Conservation (phyloP, 2,113 vertebrate species). For the Petaurus breviceps region DNA sequence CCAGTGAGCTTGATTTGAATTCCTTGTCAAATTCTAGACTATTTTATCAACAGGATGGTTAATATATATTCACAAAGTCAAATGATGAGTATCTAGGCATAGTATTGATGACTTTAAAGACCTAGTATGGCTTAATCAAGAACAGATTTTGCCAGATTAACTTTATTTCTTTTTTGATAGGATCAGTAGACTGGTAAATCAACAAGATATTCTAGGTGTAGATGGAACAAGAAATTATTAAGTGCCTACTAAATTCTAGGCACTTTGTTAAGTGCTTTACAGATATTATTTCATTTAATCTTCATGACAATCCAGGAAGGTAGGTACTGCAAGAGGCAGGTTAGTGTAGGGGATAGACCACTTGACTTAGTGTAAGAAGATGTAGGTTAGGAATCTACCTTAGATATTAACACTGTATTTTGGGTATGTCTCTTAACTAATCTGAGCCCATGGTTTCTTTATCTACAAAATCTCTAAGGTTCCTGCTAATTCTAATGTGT, state of each 20-base stretch:
- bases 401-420: neutral
- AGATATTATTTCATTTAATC: neutral
- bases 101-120: neutral
- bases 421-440: neutral
- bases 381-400: neutral
- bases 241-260: neutral
- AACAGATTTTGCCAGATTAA: neutral
- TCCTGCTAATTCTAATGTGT: neutral
- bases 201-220: neutral
- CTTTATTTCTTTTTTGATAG: neutral
- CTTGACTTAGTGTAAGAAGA: neutral
- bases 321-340: neutral
- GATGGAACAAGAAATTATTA: neutral
- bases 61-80: neutral
- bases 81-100: neutral
- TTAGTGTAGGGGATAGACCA: no score
- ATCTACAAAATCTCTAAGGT: neutral
- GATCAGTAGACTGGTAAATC: neutral
- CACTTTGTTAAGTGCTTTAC: neutral
- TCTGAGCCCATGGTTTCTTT: neutral
- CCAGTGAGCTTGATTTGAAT: neutral
- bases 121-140: neutral
- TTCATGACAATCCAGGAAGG: neutral
- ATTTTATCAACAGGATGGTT: neutral
- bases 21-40: neutral